Base-by-base conservation (phyloP, 2,888 invertebrate genomes). In the Leucoptera coffeella region DNA sequence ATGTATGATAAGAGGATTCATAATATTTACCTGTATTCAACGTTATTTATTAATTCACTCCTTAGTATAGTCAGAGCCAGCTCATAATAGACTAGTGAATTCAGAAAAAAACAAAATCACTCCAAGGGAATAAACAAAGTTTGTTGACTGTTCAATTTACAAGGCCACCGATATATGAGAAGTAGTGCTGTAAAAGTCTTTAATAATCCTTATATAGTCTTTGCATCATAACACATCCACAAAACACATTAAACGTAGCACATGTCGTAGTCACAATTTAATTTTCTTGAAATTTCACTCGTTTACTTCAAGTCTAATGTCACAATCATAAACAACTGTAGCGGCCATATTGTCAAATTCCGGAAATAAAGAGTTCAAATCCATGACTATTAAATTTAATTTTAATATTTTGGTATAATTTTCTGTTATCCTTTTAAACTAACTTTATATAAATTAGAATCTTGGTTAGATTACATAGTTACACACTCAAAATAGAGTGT, bases 71-170 rank as follows among this genome's bases (percentile, higher is more conserved):
- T 43, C 55, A 55, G 48, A 46, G 47, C 52, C 61, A 54, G 59
- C 50, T 57, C 67, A 69, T 67, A 69, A 58, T 67, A 55, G 46
- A 49, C 44, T 58, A 50, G 50, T 54, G 44, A 45, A 43, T 42
- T 41, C 44, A 50, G 51, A 51, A 60, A 56, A 50, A 52, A 58
- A 55, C 54, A 50, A 47, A 51, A 56, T 52, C 57, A 56, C 59
- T 61, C 45, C 45, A 57, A 50, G 54, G 54, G 54, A 64, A 65
- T 64, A 69, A 71, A 69, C 69, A 71, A 71, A 67, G 64, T 71
- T 71, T 71, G 71, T 71, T 71, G 71, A 69, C 67, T 69, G 62
- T 64, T 61, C 61, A 62, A 62, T 61, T 61, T 65, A 48, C 53
- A 57, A 56, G 51, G 50, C 50, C 52, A 57, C n/a, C n/a, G n/a